A percentile compares a stretch with the other conserved stretches of the same genome.
phyloP scores from a whole-genome alignment of 2,888 invertebrate species.

The Hesperia comma region DNA sequence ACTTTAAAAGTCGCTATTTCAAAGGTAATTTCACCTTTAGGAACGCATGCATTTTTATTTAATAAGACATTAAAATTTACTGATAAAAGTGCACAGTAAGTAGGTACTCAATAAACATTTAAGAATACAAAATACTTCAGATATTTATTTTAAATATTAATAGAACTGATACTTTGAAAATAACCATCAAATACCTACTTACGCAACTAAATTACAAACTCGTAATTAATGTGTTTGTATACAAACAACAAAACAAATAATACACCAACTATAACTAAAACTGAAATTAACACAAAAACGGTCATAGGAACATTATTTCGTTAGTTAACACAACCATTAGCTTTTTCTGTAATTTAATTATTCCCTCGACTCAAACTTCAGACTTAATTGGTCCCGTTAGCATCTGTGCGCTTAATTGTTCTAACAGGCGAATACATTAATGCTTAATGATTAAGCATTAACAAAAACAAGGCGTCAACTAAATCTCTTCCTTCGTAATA shows the following conservation, averaged over 20 bases:
- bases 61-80: not conserved
- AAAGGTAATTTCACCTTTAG: not conserved
- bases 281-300: not conserved
- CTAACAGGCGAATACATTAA: conserved; percentile 39
- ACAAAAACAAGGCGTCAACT: conserved; percentile 50
- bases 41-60: not conserved
- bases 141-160: too few relatives aligned
- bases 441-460: too few relatives aligned
- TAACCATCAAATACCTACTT: too few relatives aligned
- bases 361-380: conserved; percentile 25
- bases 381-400: conserved; percentile 23
- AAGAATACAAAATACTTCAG: too few relatives aligned
- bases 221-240: too few relatives aligned
- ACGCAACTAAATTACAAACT: too few relatives aligned
- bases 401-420: conserved; percentile 37
- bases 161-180: too few relatives aligned
- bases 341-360: conserved; percentile 28
- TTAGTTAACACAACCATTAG: conserved; percentile 24
- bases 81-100: not conserved
- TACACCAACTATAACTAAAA: too few relatives aligned
- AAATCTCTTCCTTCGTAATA: conserved; percentile 49
- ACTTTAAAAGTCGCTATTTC: conserved; percentile 1
- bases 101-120: too few relatives aligned
- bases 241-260: too few relatives aligned
- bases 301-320: conserved; percentile 2